Evolutionary conservation across 1,140 invertebrate genomes (phyloP).

Genomic region (Macrobrachium nipponense): DNA sequence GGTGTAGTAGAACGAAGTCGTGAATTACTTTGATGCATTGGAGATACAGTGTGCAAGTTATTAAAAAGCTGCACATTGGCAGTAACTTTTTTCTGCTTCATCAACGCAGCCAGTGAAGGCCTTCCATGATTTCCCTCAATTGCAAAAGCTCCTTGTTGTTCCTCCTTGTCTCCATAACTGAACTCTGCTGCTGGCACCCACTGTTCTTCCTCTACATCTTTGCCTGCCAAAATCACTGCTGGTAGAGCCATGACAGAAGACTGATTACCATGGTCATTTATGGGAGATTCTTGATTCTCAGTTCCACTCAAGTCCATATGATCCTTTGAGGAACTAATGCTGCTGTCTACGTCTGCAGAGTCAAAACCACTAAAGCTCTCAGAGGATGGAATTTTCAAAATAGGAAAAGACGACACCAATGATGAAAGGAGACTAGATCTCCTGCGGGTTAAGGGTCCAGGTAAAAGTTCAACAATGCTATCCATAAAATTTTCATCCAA

Average conservation of each 20-base stretch:
- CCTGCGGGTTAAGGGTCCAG: conserved; percentile 51
- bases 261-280: background rate
- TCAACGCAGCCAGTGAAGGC: conserved; percentile 59
- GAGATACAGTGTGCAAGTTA: conserved; percentile 31
- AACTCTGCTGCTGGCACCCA: conserved; percentile 55
- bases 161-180: conserved; percentile 26
- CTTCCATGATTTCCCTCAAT: conserved; percentile 41
- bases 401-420: conserved; percentile 1
- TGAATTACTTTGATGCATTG: conserved; percentile 4
- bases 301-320: too few relatives aligned
- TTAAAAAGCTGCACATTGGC: conserved; percentile 61
- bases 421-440: conserved; percentile 35
- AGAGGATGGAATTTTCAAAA: conserved; percentile 7
- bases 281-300: background rate
- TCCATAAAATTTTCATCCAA: conserved; percentile 31
- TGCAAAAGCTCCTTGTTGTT: background rate
- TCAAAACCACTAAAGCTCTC: background rate
- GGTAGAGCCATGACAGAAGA: background rate
- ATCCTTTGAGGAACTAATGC: too few relatives aligned
- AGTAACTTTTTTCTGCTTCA: conserved; percentile 62
- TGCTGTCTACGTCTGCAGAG: too few relatives aligned
- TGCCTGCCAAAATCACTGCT: background rate
- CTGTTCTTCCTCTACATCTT: conserved; percentile 22
- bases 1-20: background rate
- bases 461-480: conserved; percentile 45